Conservation (phyloP, 2,113 vertebrate species). For the Ailuropoda melanoleuca region DNA sequence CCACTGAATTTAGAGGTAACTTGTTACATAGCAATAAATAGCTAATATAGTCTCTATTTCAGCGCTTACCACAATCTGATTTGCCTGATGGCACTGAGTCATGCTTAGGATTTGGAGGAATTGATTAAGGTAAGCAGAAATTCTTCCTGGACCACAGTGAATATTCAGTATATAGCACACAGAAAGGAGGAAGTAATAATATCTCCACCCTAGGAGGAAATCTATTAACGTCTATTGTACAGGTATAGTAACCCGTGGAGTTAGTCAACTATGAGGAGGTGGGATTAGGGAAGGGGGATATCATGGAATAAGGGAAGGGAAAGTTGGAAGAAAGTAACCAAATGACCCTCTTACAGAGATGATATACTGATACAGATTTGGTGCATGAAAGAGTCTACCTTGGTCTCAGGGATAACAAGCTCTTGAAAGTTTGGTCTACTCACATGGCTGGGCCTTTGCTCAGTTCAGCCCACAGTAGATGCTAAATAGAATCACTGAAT, state of each 20-base stretch:
- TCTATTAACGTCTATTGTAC: neutral
- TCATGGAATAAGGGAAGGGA: neutral
- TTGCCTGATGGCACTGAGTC: neutral
- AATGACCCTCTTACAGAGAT: neutral
- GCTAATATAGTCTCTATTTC: neutral
- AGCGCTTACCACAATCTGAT: neutral
- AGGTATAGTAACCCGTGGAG: neutral
- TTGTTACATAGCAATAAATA: neutral
- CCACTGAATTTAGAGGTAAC: neutral
- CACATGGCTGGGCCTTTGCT: accelerated
- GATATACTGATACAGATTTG: neutral
- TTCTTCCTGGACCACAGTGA: neutral
- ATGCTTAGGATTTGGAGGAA: neutral
- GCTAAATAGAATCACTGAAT: neutral
- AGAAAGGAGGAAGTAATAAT: neutral
- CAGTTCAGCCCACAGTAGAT: neutral
- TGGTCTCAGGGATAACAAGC: neutral
- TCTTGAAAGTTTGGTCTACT: neutral
- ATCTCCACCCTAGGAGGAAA: neutral
- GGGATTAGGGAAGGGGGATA: neutral
- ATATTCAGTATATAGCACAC: neutral
- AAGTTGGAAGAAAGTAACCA: neutral
- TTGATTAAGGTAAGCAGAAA: neutral
- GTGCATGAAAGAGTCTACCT: neutral
- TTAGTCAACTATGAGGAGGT: neutral